phyloP scores from a whole-genome alignment of 2,113 vertebrate species.

The Sclerurus mexicanus region DNA sequence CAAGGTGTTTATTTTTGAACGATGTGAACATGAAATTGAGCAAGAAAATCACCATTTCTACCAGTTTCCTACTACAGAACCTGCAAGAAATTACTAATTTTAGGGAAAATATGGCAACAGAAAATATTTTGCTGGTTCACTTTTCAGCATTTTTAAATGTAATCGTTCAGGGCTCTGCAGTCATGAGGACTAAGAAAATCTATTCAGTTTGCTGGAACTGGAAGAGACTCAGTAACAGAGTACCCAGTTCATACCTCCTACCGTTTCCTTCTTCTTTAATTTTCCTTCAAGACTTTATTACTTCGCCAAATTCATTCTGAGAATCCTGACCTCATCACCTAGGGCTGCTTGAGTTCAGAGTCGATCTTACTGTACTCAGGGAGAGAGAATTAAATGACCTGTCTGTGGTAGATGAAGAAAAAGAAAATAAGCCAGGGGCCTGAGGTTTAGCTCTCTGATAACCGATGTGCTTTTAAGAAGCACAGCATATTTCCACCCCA shows the following conservation, averaged over 20 bases:
- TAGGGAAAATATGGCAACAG: background rate
- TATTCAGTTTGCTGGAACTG: background rate
- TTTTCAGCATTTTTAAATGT: slow-evolving; percentile 13
- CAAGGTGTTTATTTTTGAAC: slow-evolving; percentile 20
- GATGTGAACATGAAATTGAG: background rate
- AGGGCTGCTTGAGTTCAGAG: slow-evolving; percentile 19
- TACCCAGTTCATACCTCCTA: slow-evolving; percentile 29
- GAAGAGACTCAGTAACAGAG: background rate
- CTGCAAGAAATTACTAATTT: background rate
- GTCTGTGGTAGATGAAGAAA: slow-evolving; percentile 4
- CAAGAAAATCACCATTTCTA: background rate
- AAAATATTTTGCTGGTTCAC: background rate
- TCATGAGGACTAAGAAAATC: background rate
- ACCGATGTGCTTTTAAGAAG: background rate
- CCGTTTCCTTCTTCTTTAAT: slow-evolving; percentile 20
- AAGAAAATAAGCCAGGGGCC: slow-evolving; percentile 4
- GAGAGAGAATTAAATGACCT: slow-evolving; percentile 43
- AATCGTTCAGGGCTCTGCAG: background rate
- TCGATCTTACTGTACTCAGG: slow-evolving; percentile 9
- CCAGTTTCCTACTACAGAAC: background rate
- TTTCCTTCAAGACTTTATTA: slow-evolving; percentile 55
- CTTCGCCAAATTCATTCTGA: slow-evolving; percentile 36
- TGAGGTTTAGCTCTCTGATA: slow-evolving; percentile 8
- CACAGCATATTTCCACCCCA: background rate
- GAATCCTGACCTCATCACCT: slow-evolving; percentile 54